phyloP scores from a whole-genome alignment of 2,888 invertebrate genomes.

The Meghimatium bilineatum region DNA sequence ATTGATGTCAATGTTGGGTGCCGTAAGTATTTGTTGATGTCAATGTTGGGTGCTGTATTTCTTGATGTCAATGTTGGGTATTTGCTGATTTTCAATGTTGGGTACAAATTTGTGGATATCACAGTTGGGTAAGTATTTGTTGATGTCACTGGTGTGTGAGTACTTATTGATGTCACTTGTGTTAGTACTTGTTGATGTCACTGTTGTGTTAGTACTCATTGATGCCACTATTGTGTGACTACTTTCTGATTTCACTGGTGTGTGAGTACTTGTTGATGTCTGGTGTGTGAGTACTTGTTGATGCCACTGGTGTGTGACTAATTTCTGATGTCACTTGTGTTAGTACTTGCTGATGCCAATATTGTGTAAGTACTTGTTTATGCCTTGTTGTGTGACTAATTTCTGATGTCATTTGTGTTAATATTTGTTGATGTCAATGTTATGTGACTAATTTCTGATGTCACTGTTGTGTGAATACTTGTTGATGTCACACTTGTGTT shows the following conservation, averaged over 20 bases:
- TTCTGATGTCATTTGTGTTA: too few relatives aligned
- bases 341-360: slow-evolving; percentile 78
- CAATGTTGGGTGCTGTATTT: background rate
- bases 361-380: slow-evolving; percentile 77
- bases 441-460: background rate
- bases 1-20: too few relatives aligned
- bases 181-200: background rate
- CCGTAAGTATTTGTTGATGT: background rate
- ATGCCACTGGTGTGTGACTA: background rate
- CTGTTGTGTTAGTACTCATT: too few relatives aligned
- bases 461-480: background rate
- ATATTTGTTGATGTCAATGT: background rate
- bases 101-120: slow-evolving; percentile 48
- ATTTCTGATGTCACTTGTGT: background rate
- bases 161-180: background rate
- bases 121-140: background rate
- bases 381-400: too few relatives aligned
- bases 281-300: background rate
- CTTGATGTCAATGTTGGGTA: too few relatives aligned
- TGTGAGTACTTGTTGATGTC: background rate
- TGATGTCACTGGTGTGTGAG: background rate
- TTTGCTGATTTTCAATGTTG: slow-evolving; percentile 76
- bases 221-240: background rate
- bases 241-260: background rate
- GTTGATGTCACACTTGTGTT: background rate